phyloP scores from a whole-genome alignment of 2,113 vertebrate species.

The Leptobrachium ailaonicum region DNA sequence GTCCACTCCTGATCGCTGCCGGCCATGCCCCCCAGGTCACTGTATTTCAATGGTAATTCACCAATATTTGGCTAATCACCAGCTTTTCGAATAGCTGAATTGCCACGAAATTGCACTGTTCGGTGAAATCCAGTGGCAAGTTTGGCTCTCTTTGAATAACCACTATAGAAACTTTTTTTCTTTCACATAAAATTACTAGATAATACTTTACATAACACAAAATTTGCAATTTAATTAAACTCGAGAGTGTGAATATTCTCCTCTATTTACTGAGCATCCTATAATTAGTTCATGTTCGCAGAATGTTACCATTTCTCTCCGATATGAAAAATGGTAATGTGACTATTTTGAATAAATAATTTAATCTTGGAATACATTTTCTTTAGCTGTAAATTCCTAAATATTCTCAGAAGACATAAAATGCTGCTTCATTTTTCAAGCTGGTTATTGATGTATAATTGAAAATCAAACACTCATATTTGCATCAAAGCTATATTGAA shows the following conservation, averaged over 20 bases:
- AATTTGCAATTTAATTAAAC: slow-evolving; percentile 9
- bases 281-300: slow-evolving; percentile 8
- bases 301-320: neutral
- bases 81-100: too few species aligned
- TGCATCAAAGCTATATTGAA: slow-evolving; percentile 35
- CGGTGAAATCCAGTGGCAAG: too few species aligned
- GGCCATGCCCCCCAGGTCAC: too few species aligned
- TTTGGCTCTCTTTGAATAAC: too few species aligned
- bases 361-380: slow-evolving; percentile 8
- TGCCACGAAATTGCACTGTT: too few species aligned
- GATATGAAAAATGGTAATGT: slow-evolving; percentile 25
- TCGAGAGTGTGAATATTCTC: neutral
- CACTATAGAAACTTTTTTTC: too few species aligned
- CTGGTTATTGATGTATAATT: slow-evolving; percentile 43
- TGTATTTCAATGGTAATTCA: too few species aligned
- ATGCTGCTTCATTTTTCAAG: slow-evolving; percentile 13
- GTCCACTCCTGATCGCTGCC: too few species aligned
- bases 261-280: neutral
- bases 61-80: too few species aligned
- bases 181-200: too few species aligned
- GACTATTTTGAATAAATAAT: slow-evolving; percentile 27
- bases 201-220: too few species aligned
- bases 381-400: slow-evolving; percentile 24
- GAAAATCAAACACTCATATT: slow-evolving; percentile 43
- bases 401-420: slow-evolving; percentile 23